Evolutionary conservation across 37 sponge, comb jelly and placozoan genomes (phyloP).

Genomic region (Dysidea cf. avara): DNA sequence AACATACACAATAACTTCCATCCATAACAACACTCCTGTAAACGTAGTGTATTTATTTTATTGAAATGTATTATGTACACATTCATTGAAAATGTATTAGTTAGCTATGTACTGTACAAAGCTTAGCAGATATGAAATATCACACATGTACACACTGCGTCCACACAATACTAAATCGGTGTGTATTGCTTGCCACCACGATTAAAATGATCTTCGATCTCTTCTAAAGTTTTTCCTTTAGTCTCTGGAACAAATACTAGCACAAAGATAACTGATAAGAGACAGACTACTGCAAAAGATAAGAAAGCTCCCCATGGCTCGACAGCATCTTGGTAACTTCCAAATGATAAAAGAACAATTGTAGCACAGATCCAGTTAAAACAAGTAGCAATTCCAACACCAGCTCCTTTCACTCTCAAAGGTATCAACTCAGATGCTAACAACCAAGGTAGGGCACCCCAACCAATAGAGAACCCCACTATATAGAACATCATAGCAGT

Average conservation of each 20-base stretch:
- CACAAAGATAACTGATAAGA: slow-evolving; percentile 60
- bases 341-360: slow-evolving; percentile 51
- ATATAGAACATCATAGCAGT: slow-evolving; percentile 59
- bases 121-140: no score
- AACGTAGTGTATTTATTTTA: no score
- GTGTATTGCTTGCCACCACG: no score
- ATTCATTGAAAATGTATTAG: no score
- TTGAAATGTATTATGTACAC: no score
- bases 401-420: slow-evolving; percentile 42
- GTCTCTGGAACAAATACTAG: slow-evolving; percentile 84
- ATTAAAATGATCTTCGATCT: slow-evolving; percentile 57
- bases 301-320: slow-evolving; percentile 49
- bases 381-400: slow-evolving; percentile 52
- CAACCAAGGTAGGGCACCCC: slow-evolving; percentile 85
- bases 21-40: no score
- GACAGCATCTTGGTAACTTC: slow-evolving; percentile 11
- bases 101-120: no score
- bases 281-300: slow-evolving; percentile 49
- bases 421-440: slow-evolving; percentile 81
- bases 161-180: no score
- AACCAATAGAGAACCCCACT: slow-evolving; percentile 66
- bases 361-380: slow-evolving; percentile 69
- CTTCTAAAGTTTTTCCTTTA: slow-evolving; percentile 78
- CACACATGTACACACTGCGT: no score
- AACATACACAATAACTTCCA: no score